Percentiles rank a stretch among this genome's conserved stretches.
phyloP scores from a whole-genome alignment of 2,888 invertebrate genomes.

The Drosophila neoperkinsi region DNA sequence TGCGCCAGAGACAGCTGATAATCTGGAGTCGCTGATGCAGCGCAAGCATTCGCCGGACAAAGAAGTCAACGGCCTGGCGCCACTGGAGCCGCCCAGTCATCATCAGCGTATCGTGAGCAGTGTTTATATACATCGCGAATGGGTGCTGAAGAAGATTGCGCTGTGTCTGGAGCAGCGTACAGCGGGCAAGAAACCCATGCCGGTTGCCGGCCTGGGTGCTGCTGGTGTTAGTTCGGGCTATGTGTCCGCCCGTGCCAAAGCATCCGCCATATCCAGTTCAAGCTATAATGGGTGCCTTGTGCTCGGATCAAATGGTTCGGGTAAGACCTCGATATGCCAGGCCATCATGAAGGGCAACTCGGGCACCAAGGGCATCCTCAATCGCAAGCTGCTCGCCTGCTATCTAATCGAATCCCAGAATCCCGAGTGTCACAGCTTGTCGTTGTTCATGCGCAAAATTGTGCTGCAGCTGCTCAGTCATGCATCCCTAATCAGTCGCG shows the following conservation, averaged over 20 bases:
- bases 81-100: conserved; percentile 35
- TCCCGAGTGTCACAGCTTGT: conserved; percentile 93
- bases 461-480: conserved; percentile 94
- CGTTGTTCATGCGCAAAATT: conserved; percentile 93
- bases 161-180: conserved; percentile 96
- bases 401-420: conserved; percentile 95
- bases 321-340: conserved; percentile 95
- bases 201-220: conserved; percentile 64
- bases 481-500: conserved; percentile 85
- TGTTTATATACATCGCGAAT: conserved; percentile 89
- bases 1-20: conserved; percentile 79
- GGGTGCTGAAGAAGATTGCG: conserved; percentile 97
- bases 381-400: conserved; percentile 92
- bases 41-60: conserved; percentile 85
- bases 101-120: conserved; percentile 71
- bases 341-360: conserved; percentile 87
- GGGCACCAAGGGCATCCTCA: conserved; percentile 86
- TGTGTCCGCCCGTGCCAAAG: conserved; percentile 82
- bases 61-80: conserved; percentile 81
- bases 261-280: conserved; percentile 80
- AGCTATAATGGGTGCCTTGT: conserved; percentile 92
- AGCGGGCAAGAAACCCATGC: conserved; percentile 88
- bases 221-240: conserved; percentile 62
- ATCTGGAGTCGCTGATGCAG: conserved; percentile 83
- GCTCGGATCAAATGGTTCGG: conserved; percentile 96